Evolutionary conservation across 2,888 invertebrate species (phyloP).

Genomic region (Candidula unifasciata): DNA sequence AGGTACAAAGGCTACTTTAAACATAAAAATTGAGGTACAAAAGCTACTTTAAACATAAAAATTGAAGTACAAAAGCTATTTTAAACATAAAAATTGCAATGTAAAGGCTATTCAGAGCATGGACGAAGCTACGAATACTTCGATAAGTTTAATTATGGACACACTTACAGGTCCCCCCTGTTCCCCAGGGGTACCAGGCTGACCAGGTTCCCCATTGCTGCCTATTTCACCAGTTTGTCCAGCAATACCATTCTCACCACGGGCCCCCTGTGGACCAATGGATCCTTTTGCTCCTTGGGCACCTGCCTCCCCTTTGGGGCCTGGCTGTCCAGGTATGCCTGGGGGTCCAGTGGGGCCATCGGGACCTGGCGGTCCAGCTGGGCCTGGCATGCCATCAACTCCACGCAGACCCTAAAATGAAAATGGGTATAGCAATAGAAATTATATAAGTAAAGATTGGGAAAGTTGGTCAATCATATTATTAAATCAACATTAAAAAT

Average conservation of each 20-base stretch:
- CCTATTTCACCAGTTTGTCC: constrained; percentile 69
- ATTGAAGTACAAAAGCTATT: no score
- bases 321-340: constrained; percentile 64
- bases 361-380: constrained; percentile 84
- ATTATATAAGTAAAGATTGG: no score
- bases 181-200: constrained; percentile 68
- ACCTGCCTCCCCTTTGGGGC: constrained; percentile 70
- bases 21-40: no score
- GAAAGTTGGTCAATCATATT: no score
- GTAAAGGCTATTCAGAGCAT: no score
- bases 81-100: no score
- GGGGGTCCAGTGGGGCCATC: constrained; percentile 80
- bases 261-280: constrained; percentile 67
- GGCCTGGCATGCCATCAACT: constrained; percentile 82
- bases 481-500: no score
- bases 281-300: constrained; percentile 68
- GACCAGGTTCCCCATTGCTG: constrained; percentile 64
- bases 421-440: no score
- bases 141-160: neutral
- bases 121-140: no score
- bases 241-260: constrained; percentile 68
- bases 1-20: no score
- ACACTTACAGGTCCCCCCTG: constrained; percentile 66
- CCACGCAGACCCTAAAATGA: constrained; percentile 66
- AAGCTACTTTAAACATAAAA: no score